A percentile compares a stretch with the other conserved stretches of the same genome.
phyloP scores from a whole-genome alignment of 2,797 vertebrate genomes.

The Hypotaenidia philippensis region DNA sequence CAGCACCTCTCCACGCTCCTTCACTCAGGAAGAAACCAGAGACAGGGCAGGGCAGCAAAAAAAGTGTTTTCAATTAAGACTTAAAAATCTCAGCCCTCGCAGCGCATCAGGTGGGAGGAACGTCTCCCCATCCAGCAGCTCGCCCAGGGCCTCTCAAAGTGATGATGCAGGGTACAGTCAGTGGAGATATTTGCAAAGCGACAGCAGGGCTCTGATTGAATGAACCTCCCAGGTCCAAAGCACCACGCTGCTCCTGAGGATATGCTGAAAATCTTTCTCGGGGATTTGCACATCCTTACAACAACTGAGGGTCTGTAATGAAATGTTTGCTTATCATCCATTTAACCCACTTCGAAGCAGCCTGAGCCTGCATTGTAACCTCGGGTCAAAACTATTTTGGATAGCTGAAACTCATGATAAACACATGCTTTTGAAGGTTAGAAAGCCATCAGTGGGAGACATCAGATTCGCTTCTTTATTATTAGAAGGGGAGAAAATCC shows the following conservation, averaged over 20 bases:
- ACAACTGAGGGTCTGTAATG: conserved; percentile 69
- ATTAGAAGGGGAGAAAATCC: conserved; percentile 68
- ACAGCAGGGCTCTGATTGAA: conserved; percentile 71
- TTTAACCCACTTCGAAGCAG: conserved; percentile 75
- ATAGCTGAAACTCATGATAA: conserved; percentile 79
- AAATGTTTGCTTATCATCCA: conserved; percentile 81
- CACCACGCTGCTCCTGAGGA: background rate
- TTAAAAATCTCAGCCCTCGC: conserved; percentile 23
- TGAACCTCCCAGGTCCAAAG: conserved; percentile 54
- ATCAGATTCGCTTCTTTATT: conserved; percentile 77
- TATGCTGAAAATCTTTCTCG: conserved; percentile 78
- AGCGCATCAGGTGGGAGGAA: conserved; percentile 37
- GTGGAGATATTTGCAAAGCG: conserved; percentile 53
- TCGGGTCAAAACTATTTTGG: conserved; percentile 84
- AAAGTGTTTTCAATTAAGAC: conserved; percentile 59
- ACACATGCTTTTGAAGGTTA: conserved; percentile 79
- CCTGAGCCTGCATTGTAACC: conserved; percentile 77
- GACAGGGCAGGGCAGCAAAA: background rate
- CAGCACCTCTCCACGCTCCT: background rate
- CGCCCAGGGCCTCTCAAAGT: background rate
- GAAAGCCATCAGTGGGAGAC: conserved; percentile 72
- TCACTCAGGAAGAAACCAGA: background rate
- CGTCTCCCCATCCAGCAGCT: background rate
- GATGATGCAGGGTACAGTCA: conserved; percentile 35
- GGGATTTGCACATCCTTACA: conserved; percentile 75